Conservation (phyloP, 2,888 invertebrate species). For the Cenopis cana region DNA sequence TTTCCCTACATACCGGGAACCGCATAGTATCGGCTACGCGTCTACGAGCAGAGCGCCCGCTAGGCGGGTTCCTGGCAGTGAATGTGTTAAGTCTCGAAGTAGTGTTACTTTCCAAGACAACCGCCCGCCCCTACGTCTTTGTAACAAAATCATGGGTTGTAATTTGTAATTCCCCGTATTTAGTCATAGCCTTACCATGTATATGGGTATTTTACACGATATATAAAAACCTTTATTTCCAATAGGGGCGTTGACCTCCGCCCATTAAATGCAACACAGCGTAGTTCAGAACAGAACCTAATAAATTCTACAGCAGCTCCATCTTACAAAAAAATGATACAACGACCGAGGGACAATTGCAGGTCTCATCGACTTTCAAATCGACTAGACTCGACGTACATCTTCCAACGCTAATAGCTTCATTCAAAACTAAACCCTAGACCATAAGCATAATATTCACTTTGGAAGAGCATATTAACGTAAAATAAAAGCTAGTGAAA, state of each 20-base stretch:
- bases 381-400: slow-evolving; percentile 1
- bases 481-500: neutral
- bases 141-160: too few species aligned
- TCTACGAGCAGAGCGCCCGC: too few species aligned
- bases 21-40: too few species aligned
- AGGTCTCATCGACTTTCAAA: slow-evolving; percentile 37
- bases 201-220: neutral
- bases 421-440: neutral
- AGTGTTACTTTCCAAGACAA: too few species aligned
- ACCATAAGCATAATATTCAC: neutral
- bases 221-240: neutral
- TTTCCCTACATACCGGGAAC: too few species aligned
- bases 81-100: too few species aligned
- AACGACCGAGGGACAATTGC: slow-evolving; percentile 25
- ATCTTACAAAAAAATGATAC: slow-evolving; percentile 8
- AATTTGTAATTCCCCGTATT: too few species aligned
- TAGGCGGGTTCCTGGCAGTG: too few species aligned
- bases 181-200: neutral
- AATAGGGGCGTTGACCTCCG: neutral
- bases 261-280: neutral
- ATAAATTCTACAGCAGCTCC: slow-evolving; percentile 20
- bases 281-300: slow-evolving; percentile 1
- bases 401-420: neutral
- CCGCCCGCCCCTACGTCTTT: too few species aligned
- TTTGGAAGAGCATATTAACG: neutral